phyloP scores from a whole-genome alignment of 2,888 invertebrate species.

The Eupithecia subfuscata region DNA sequence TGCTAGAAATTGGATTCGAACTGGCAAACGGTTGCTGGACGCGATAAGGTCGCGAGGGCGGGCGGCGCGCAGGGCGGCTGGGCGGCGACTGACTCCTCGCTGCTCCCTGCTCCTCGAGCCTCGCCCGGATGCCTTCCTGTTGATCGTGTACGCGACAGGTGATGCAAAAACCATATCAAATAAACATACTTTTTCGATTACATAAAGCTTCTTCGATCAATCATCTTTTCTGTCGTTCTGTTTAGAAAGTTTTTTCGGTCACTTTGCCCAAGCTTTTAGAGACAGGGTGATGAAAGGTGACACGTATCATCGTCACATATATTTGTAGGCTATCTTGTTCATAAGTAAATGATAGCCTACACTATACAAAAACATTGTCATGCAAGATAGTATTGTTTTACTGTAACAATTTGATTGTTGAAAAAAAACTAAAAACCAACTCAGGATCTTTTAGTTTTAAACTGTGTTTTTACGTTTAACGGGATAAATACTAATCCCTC shows the following conservation, averaged over 20 bases:
- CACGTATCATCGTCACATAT: too few relatives aligned
- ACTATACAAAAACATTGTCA: neutral
- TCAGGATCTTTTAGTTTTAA: too few relatives aligned
- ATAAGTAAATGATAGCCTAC: neutral
- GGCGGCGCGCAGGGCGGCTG: constrained; percentile 73
- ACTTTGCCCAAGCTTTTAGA: neutral
- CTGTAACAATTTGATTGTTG: too few relatives aligned
- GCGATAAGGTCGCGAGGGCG: constrained; percentile 50
- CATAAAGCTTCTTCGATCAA: neutral
- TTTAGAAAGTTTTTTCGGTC: neutral
- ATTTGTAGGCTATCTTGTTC: too few relatives aligned
- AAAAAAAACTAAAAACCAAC: too few relatives aligned
- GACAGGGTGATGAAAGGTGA: neutral
- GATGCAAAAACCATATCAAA: constrained; percentile 53
- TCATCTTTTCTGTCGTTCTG: neutral
- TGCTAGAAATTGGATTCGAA: constrained; percentile 47
- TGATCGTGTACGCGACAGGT: constrained; percentile 81
- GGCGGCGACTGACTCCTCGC: constrained; percentile 77
- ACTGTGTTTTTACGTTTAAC: too few relatives aligned
- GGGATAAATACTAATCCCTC: too few relatives aligned
- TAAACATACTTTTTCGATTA: constrained; percentile 20
- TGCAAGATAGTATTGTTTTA: too few relatives aligned
- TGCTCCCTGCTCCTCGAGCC: constrained; percentile 65
- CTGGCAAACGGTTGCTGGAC: constrained; percentile 50
- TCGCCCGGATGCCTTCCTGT: constrained; percentile 78